Base-by-base conservation (phyloP, 2,113 vertebrate genomes). In the Cercopithecus mona region DNA sequence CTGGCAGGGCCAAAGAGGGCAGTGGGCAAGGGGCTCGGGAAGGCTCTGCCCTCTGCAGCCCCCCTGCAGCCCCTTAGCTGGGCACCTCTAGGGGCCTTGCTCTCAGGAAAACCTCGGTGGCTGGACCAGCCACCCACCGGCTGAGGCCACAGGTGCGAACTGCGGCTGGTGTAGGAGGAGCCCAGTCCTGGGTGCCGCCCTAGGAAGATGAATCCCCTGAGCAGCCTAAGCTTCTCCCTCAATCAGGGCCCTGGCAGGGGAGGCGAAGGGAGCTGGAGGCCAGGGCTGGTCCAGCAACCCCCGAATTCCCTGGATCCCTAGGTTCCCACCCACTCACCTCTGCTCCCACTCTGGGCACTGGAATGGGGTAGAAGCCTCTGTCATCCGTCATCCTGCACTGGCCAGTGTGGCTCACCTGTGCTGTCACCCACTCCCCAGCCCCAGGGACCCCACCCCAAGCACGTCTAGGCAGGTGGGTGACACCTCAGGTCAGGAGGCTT, bases 51-150 rank as follows among this genome's bases (percentile, higher is more conserved):
- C n/a, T 6, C n/a, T 4, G n/a, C 1, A 0, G n/a, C n/a, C 20
- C 20, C 43, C 22, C 20, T 32, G 57, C 4, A 1, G 38, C 45
- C 23, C n/a, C 48, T 30, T 11, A 50, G 55, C 25, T 9, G 14
- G 79, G 90, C 25, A 18, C 14, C 22, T 23, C 57, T 7, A 0
- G 23, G 38, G 18, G 35, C 43, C 75, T 22, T 1, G 27, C 0
- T 22, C 38, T 80, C 76, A 27, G 3, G 22, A 66, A n/a, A 76
- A 82, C 38, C 1, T 2, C 11, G 45, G 43, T 3, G 43, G 11
- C 73, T 4, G 13, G 14, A 16, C 7, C 40, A 11, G 35, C 10
- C 0, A 20, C 40, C 9, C 0, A 1, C 35, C 43, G 6, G 22
- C 76, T 1, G 48, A 18, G 1, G 14, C n/a, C 61, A 0, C 89